Base-by-base conservation (phyloP, 2,113 vertebrate genomes). In the Heterotilapia buettikoferi region DNA sequence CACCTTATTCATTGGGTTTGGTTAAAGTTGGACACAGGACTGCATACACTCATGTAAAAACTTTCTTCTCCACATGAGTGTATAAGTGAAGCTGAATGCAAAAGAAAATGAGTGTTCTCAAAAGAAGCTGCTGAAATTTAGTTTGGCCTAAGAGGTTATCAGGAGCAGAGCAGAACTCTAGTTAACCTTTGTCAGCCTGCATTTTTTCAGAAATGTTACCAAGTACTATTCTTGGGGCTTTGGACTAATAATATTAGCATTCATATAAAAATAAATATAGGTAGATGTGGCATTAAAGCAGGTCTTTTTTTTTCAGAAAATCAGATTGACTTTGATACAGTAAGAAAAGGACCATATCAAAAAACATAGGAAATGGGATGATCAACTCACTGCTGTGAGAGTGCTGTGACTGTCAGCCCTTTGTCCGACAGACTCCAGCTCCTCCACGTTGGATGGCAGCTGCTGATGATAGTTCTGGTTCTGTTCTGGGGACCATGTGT, bases 401-500 rank as follows among this genome's bases (percentile, higher is more conserved):
- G 63, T 0, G 19, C 33, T 40, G 33, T 0, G 36, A 6, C 63
- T 68, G 61, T 66, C 61, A 36, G 0, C 59, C 31, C 31, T 63
- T 63, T 63, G 59, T 66, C 31, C 4, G 31, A 36, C 31, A 7
- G 33, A 66, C 61, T n/a, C 33, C 0, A n/a, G 61, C 10, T 66
- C 10, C 61, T 66, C 31, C 2, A n/a, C 1, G 10, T 3, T 66
- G 31, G 61, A 66, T 38, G 18, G 18, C 33, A 66, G 61, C 33
- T n/a, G 61, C 18, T 66, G 61, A 0, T 68, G 61, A 21, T 0
- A 21, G 61, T 68, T 68, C 4, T 68, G 61, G 33, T 68, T 21
- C 61, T 38, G 33, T 66, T 38, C 33, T 38, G 63, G 19, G 33
- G 63, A 68, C 63, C 3, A 19, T 38, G 33, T 8, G 6, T 68